These are phyloP conservation scores for Phasianus colchicus DNA, from an alignment of 2,113 vertebrate genomes.

Conservation along the genomic window DNA sequence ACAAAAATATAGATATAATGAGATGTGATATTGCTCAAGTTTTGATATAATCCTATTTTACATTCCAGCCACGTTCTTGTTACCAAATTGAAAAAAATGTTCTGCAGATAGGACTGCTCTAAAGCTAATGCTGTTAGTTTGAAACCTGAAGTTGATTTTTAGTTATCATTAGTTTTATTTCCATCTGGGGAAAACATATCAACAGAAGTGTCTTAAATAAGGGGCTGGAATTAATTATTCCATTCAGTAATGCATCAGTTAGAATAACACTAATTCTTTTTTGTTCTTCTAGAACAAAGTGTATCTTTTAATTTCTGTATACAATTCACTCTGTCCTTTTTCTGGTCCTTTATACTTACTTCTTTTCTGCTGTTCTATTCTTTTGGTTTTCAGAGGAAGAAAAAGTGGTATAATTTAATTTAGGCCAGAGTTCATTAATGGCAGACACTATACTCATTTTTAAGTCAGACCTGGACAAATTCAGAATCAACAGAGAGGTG, in stretches of 20 bases:
- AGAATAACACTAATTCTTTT: background rate
- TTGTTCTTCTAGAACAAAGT: background rate
- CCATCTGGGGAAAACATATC: background rate
- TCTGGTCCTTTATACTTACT: background rate
- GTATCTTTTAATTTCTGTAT: background rate
- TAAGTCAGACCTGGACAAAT: background rate
- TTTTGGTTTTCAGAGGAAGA: background rate
- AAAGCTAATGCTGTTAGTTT: background rate
- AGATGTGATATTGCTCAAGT: background rate
- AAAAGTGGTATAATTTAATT: background rate
- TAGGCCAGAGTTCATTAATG: background rate
- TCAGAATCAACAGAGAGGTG: background rate
- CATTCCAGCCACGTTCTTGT: background rate
- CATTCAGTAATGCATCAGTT: background rate
- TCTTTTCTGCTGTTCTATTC: background rate
- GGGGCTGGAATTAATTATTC: background rate
- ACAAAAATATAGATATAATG: background rate
- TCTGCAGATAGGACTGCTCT: background rate
- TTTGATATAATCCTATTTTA: background rate
- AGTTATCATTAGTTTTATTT: conserved; percentile 4
- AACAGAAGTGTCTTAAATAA: conserved; percentile 13
- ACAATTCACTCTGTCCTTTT: background rate
- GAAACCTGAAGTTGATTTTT: background rate
- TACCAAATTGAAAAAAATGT: background rate
- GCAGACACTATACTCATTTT: background rate